Evolutionary conservation across 1,140 invertebrate genomes (phyloP), one percentile per base, ranked within the genome.

Genomic region (Colletes latitarsis): DNA sequence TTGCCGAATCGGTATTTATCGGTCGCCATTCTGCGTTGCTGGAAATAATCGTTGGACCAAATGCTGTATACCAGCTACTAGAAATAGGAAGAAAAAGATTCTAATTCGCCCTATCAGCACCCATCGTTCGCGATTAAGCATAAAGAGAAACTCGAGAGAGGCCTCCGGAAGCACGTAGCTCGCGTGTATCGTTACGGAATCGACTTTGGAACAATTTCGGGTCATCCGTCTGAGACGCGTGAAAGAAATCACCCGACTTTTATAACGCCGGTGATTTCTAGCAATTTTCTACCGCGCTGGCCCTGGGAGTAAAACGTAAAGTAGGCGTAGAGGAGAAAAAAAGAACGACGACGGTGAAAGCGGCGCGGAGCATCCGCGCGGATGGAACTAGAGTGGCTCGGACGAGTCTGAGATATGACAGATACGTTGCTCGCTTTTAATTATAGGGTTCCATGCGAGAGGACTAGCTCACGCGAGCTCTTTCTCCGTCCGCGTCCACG

Each of bases 371-470:
- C 73, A 75, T 60, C 53, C 68, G 71, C 19, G 55, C 60, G 70
- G 70, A 74, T 81, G 77, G 71, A 81, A 84, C 72, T 77, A 80
- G 77, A 83, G 76, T 74, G 83, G 75, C 72, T 85, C 75, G 70
- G 69, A 77, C 77, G 83, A 83, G 84, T 39, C 81, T 63, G 73
- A 72, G 77, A 83, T 86, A 86, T 87, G 85, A 87, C 85, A 87
- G 85, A 87, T 87, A 87, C 69, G 81, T 83, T 87, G 84, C 81
- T 86, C 85, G 77, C 64, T 83, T 86, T 87, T 87, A 87, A 87
- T 87, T 87, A 87, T 83, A 86, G 82, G 81, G 81, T 62, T 66
- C 76, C 80, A 71, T 55, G 76, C 63, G 84, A 87, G 77, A 72
- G 77, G 85, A 83, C 77, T 80, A 86, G 80, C 84, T 87, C 85